These are phyloP conservation scores for Limanda limanda DNA, from an alignment of 2,113 vertebrate genomes.

Conservation along the genomic window DNA sequence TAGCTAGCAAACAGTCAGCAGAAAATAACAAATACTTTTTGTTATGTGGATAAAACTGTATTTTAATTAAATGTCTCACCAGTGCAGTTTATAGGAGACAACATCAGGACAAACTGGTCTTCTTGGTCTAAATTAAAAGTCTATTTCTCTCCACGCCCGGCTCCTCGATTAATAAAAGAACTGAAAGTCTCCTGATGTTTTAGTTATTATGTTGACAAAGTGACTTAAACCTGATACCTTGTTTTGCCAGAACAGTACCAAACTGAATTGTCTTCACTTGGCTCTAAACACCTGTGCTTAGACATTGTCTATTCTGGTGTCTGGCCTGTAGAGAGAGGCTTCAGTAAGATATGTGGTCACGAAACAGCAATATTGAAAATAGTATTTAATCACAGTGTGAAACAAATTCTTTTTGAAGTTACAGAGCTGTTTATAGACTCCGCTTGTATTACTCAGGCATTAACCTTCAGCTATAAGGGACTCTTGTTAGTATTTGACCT, in stretches of 20 bases:
- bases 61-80: too few relatives aligned
- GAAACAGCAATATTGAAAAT: slow-evolving; percentile 1
- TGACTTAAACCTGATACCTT: neutral
- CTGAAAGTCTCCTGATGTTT: neutral
- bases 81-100: too few relatives aligned
- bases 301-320: slow-evolving; percentile 31
- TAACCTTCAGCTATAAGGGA: neutral
- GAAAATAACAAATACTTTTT: neutral
- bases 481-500: slow-evolving; percentile 45
- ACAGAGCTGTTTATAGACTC: slow-evolving; percentile 6
- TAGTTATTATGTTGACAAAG: neutral
- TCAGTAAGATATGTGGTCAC: neutral
- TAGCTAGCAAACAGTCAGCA: neutral
- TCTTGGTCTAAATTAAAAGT: too few relatives aligned
- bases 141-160: too few relatives aligned
- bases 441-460: neutral
- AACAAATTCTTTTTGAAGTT: slow-evolving; percentile 4
- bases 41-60: neutral
- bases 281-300: slow-evolving; percentile 10
- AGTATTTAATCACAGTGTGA: neutral
- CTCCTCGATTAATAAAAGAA: neutral
- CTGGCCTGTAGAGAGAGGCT: slow-evolving; percentile 17
- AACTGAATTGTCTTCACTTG: slow-evolving; percentile 15
- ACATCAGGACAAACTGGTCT: too few relatives aligned
- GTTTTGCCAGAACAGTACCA: slow-evolving; percentile 13